Evolutionary conservation across 2,113 vertebrate species (phyloP), one percentile per base, ranked within the genome.

Genomic region (Atlantisia rogersi): DNA sequence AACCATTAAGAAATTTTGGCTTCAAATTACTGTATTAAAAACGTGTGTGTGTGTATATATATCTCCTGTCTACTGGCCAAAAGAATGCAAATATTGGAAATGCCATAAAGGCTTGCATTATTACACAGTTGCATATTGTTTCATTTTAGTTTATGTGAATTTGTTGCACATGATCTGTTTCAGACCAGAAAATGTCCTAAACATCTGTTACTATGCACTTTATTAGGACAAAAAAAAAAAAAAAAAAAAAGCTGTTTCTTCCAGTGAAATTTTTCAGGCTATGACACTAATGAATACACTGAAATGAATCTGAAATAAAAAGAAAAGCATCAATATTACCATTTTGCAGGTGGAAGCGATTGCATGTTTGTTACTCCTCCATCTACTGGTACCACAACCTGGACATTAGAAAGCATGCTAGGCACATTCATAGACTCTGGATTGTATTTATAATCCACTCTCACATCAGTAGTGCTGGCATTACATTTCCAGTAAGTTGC

Each of bases 401-500:
- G 99, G 13, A 99, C 95, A 70, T 98, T 99, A 79, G 98, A 98
- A 60, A 99, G 98, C 11, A 97, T 96, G 52, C 98, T 97, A 3
- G 99, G 99, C 12, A 95, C 85, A 48, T 97, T 98, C 99, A 99
- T 99, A 81, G 99, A 98, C 65, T 99, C 99, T 15, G 99, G 99
- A 95, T 99, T 99, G 91, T 99, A 99, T 60, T 98, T 98, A 95
- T 99, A 99, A 96, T 99, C 99, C 83, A 99, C 98, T 91, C 99
- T 98, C 67, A 99, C 98, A 94, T 99, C 99, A 48, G 99, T 99
- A 93, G 99, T 99, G 92, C 80, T 98, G 29, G 98, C 70, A 37
- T 97, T 96, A 78, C 99, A 99, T 95, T 99, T 99, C 99, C 99
- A 99, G 90, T 99, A 99, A 14, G 99, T 99, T 22, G 99, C 99